Base-by-base conservation (phyloP, 2,888 invertebrate species). In the Phragmatobia fuliginosa region DNA sequence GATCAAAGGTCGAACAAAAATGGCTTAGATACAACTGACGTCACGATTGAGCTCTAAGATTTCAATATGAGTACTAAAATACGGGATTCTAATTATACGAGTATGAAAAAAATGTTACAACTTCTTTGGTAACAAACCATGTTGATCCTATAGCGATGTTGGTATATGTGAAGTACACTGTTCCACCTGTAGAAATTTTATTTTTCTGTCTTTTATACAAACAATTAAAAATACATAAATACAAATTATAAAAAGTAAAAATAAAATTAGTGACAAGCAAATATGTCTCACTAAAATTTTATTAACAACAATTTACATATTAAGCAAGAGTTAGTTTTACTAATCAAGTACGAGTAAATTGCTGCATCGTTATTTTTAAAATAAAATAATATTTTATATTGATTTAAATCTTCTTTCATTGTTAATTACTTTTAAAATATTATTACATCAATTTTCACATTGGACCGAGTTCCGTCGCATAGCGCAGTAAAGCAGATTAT, bases 141-240 rank as follows among this genome's bases (percentile, higher is more conserved):
- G 81, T 87, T 80, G 78, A 81, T 92, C 90, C 89, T 91, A 92
- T 79, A 91, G 87, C 83, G 85, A 77, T 84, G 92, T 90, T 77
- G 88, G 87, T 84, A 87, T 78, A 84, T 87, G 88, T 71, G 90
- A 85, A 74, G 89, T 85, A 87, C 90, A 90, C 79, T 88, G 90
- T 83, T 90, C 89, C 89, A 92, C 92, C 93, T 92, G 93, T 87
- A 83, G 89, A 92, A 84, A 87, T 87, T 78, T 81, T 79, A 80
- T 79, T 67, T 72, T 67, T 80, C 74, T 69, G 68, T 8, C 72
- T 70, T 60, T 18, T 66, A 45, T 38, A 2, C 32, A 56, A n/a
- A n/a, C 14, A n/a, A 32, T n/a, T 49, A 32, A 45, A 65, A 64
- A 32, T 28, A 45, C 21, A 11, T 45, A 21, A 63, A 49, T 1